Evolutionary conservation across 2,113 vertebrate genomes (phyloP).

Genomic region (Lanius ludovicianus): DNA sequence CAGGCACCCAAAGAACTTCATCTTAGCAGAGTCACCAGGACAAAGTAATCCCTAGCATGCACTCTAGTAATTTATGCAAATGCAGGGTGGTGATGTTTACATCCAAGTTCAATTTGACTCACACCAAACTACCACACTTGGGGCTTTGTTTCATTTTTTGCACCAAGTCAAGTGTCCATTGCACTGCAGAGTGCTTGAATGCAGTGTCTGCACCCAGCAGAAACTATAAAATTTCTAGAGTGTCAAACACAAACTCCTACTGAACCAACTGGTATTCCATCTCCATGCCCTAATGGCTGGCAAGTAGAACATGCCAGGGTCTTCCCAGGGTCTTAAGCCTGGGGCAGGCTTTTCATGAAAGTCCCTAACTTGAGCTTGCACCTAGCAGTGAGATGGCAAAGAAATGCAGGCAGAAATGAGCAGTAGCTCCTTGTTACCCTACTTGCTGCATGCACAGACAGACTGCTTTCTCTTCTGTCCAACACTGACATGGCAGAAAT

Average conservation of each 20-base stretch:
- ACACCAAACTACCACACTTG: background rate
- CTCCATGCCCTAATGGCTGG: background rate
- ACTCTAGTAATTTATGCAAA: slow-evolving; percentile 1
- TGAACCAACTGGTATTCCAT: background rate
- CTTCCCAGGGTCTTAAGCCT: background rate
- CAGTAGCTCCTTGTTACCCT: background rate
- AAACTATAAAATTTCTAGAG: background rate
- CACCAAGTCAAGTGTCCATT: background rate
- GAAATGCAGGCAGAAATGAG: background rate
- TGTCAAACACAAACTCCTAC: background rate
- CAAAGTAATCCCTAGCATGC: slow-evolving; percentile 14
- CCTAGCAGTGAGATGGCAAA: background rate
- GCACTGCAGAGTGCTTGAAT: background rate
- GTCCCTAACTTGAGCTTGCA: background rate
- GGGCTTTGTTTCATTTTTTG: background rate
- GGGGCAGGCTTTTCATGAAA: background rate
- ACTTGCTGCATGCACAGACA: background rate
- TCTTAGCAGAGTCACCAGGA: background rate
- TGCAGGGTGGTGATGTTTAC: background rate
- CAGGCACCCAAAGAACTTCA: slow-evolving; percentile 4
- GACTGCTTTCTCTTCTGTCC: background rate
- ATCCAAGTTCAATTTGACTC: background rate
- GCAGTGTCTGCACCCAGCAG: background rate
- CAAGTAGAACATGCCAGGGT: background rate
- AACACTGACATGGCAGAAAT: background rate